Evolutionary conservation across 2,797 vertebrate species (phyloP).

Genomic region (Liasis olivaceus): DNA sequence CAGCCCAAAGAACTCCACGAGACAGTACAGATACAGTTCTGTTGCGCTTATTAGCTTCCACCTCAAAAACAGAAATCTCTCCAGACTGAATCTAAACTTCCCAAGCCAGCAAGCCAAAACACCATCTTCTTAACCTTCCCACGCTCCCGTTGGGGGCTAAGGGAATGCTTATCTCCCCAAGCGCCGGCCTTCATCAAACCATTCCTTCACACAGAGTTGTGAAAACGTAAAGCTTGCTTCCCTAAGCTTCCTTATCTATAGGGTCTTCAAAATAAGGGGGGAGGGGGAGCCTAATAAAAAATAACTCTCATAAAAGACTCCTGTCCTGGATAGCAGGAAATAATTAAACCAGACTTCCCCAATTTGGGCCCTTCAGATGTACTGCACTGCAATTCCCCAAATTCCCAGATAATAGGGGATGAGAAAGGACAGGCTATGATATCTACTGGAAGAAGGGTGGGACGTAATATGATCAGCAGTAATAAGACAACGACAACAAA

Average conservation of each 20-base stretch:
- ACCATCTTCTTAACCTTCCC: too few species aligned
- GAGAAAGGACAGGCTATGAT: background rate
- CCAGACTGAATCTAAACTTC: too few species aligned
- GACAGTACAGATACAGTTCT: too few species aligned
- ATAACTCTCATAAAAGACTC: background rate
- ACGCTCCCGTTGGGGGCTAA: too few species aligned
- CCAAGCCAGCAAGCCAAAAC: too few species aligned
- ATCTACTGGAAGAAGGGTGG: background rate
- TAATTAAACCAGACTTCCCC: background rate
- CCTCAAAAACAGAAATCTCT: too few species aligned
- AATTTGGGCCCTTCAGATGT: background rate
- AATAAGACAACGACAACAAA: background rate
- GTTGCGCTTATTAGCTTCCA: too few species aligned
- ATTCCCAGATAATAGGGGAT: background rate
- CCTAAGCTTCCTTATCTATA: background rate
- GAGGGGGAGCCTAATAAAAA: background rate
- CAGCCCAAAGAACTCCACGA: too few species aligned
- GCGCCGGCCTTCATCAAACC: too few species aligned
- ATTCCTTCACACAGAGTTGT: background rate
- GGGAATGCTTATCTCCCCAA: too few species aligned
- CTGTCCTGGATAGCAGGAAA: background rate
- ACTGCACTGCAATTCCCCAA: background rate
- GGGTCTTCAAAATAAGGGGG: background rate
- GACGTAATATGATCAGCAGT: background rate
- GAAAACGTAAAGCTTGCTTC: background rate